Base-by-base conservation (phyloP, 1,140 invertebrate species). In the Euwallacea similis region DNA sequence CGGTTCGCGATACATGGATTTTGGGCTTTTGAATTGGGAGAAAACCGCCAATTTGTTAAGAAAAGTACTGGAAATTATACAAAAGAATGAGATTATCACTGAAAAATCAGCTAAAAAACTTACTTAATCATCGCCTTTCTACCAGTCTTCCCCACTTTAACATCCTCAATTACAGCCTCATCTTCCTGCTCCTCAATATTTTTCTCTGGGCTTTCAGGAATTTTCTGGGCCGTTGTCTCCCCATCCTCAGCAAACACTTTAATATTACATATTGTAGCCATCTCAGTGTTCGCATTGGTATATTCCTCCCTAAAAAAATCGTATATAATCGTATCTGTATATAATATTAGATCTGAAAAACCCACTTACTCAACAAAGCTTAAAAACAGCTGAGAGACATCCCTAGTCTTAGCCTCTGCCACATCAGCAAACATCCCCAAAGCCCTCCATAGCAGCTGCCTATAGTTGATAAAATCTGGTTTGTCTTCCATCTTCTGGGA, bases 11-110 rank as follows among this genome's bases (percentile, higher is more conserved):
- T 90, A 88, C 55, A 96, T 81, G 7, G 89, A 89, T 80, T 87
- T 89, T 0, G 94, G 94, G 81, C 94, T 95, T 61, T 87, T 88
- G 69, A 96, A 88, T 74, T 91, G 90, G 3, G 89, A 83, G 80
- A 98, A 91, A 16, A 97, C 84, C 73, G 89, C 84, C 75, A 96
- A 83, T 75, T 93, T 87, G 10, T 88, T 86, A 54, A 93, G 82
- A 2, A 96, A 82, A 15, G 89, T 86, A 78, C 89, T 90, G 67
- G 86, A 86, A 69, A 50, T 11, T 33, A 4, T 33, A 33, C 6
- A 11, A 50, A 50, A 50, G 13, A 50, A 2, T 50, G 6, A 0
- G 46, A 50, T 50, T 50, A 33, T 33, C 6, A 50, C 9, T 50
- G 6, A 50, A 6, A 50, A 50, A 11, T 3, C 9, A 50, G 2